Evolutionary conservation across 2,113 vertebrate genomes (phyloP), one percentile per base, ranked within the genome.

Genomic region (Genyomyrus donnyi): DNA sequence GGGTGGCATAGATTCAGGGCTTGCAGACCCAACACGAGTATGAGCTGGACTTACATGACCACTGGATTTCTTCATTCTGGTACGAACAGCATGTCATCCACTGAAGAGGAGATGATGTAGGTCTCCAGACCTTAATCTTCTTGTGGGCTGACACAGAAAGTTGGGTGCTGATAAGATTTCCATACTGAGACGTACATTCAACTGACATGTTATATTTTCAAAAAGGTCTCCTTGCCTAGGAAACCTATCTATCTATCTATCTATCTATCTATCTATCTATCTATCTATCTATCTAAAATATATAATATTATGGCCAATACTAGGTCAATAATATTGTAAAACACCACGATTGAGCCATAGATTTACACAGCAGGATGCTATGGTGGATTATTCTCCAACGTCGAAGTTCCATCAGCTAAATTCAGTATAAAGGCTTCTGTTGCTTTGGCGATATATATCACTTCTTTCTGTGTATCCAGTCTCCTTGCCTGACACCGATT

Each of bases 171-270:
- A 92, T 89, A 92, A 91, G 92, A 90, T 91, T 91, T 89, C 70
- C 53, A 89, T 90, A 88, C 91, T 93, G 93, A 87, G 94, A 93
- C 93, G 94, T 93, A 95, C 95, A 95, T 93, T 91, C 90, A 84
- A 92, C 92, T 93, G 94, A 94, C 94, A 95, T 92, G 94, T 93
- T 92, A 94, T 90, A 91, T 92, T 92, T 89, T 21, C 89, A 53
- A 88, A 89, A 92, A 19, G 93, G 90, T 19, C 39, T 50, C 56
- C 35, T 31, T 66, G 53, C 50, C 35, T 42, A 42, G 39, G 39
- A 0, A 42, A 42, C 39, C 39, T 42, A 42, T 42, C 0, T 42
- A 42, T 42, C 39, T 62, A 11, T 6, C 21, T 24, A 13, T 42
- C 39, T 62, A 11, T 6, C 21, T 24, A 13, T 42, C 39, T 62